Percentiles rank a stretch among this genome's conserved stretches.
These are phyloP conservation scores for Acrobasis consociella DNA, from an alignment of 2,888 invertebrate species.

Conservation along the genomic window DNA sequence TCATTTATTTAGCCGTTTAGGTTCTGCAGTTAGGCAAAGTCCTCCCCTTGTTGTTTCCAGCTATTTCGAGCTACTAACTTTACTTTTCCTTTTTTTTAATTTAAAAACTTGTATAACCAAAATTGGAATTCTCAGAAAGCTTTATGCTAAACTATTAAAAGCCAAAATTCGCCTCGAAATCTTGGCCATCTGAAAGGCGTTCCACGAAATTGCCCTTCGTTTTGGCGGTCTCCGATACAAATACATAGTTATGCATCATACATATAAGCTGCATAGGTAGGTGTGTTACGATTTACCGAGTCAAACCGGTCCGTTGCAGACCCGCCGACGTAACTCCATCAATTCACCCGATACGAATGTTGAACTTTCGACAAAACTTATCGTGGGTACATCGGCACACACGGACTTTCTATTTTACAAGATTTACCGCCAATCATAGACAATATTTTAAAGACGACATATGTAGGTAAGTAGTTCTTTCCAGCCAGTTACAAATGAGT, in stretches of 20 bases:
- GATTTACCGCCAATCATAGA: slow-evolving; percentile 27
- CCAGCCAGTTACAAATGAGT: slow-evolving; percentile 3
- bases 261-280: slow-evolving; percentile 35
- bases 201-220: slow-evolving; percentile 56
- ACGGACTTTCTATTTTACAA: slow-evolving; percentile 37
- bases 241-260: slow-evolving; percentile 20
- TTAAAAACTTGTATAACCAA: too few species aligned
- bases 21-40: too few species aligned
- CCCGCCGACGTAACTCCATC: slow-evolving; percentile 55
- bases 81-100: too few species aligned
- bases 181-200: slow-evolving; percentile 36
- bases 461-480: slow-evolving; percentile 7
- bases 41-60: too few species aligned
- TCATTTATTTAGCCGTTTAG: too few species aligned
- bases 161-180: background rate
- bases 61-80: too few species aligned
- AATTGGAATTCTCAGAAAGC: background rate
- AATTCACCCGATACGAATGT: slow-evolving; percentile 66
- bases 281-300: slow-evolving; percentile 63
- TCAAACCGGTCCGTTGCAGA: slow-evolving; percentile 69
- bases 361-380: slow-evolving; percentile 68
- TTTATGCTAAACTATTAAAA: background rate
- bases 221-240: slow-evolving; percentile 44
- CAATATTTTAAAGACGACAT: slow-evolving; percentile 11
- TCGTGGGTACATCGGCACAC: slow-evolving; percentile 42